Base-by-base conservation (phyloP, 92 coral and sea anemone genomes). In the Pocillopora meandrina region DNA sequence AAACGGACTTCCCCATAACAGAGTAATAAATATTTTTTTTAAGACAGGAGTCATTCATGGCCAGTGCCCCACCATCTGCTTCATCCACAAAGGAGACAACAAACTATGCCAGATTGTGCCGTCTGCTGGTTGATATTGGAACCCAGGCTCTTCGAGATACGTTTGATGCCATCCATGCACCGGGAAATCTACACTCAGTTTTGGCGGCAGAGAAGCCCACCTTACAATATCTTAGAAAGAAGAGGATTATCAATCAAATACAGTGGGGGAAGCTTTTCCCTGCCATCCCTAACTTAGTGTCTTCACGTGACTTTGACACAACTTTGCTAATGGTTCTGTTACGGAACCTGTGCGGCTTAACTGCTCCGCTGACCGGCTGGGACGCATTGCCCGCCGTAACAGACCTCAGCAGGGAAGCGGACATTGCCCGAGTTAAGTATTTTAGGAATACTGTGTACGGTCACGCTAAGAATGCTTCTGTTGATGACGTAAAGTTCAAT, bases 281-380 rank as follows among this genome's bases (percentile, higher is more conserved):
- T 71, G 75, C 57, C 57, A 49, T 71, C 19, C 56, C 56, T 2
- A 14, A 9, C 33, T 34, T 56, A 10, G 75, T 71, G 56, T 71
- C 75, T 35, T 71, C 75, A 12, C 13, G 20, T 18, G n/a, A 71
- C 9, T 71, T 71, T 71, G 75, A 71, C 56, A 35, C 33, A 56
- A 71, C 75, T 49, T 19, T 71, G 20, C 42, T 71, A 33, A 71
- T 18, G 56, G 56, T 71, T 14, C 23, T 71, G 9, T 19, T 77
- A 13, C 8, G 69, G 35, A 61, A 77, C 70, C 34, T 78, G 0
- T 78, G 82, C 20, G 36, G 72, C 34, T 52, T 78, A 26, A 12
- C 71, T 2, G 18, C 52, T 34, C 91, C 91, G 15, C 42, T 81
- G 14, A 82, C 91, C 8, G 91, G 91, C 61, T 88, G 87, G 91